Evolutionary conservation across 1,140 invertebrate species (phyloP).

Genomic region (Trachymyrmex cornetzi): DNA sequence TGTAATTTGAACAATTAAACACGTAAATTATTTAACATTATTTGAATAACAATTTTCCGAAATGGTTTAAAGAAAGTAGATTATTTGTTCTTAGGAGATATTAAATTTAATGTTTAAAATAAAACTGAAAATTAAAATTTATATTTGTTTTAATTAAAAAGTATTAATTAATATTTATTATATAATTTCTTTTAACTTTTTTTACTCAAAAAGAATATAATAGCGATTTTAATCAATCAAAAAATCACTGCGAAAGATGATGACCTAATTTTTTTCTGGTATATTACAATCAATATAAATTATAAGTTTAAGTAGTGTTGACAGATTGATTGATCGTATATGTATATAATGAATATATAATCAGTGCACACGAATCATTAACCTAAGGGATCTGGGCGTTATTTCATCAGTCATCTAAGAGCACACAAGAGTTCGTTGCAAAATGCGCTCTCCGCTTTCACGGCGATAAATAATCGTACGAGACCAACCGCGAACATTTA

Average conservation of each 20-base stretch:
- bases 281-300: not conserved
- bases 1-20: too few species aligned
- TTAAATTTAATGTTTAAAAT: too few species aligned
- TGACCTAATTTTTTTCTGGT: not conserved
- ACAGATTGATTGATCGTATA: conserved; percentile 7
- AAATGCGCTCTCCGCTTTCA: conserved; percentile 54
- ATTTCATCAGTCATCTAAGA: conserved; percentile 20
- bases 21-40: too few species aligned
- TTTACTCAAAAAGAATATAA: too few species aligned
- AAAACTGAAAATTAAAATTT: too few species aligned
- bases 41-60: too few species aligned
- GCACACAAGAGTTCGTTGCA: conserved; percentile 2
- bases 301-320: not conserved
- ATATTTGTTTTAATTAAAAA: too few species aligned
- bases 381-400: not conserved
- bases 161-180: too few species aligned
- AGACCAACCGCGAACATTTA: conserved; percentile 75
- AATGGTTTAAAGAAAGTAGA: too few species aligned
- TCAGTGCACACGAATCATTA: conserved; percentile 21
- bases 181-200: too few species aligned
- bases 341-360: conserved; percentile 5
- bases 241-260: not conserved
- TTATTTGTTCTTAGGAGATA: too few species aligned
- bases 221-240: not conserved
- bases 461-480: conserved; percentile 75